Evolutionary conservation across 2,113 vertebrate genomes (phyloP).

Genomic region (Alosa alosa): DNA sequence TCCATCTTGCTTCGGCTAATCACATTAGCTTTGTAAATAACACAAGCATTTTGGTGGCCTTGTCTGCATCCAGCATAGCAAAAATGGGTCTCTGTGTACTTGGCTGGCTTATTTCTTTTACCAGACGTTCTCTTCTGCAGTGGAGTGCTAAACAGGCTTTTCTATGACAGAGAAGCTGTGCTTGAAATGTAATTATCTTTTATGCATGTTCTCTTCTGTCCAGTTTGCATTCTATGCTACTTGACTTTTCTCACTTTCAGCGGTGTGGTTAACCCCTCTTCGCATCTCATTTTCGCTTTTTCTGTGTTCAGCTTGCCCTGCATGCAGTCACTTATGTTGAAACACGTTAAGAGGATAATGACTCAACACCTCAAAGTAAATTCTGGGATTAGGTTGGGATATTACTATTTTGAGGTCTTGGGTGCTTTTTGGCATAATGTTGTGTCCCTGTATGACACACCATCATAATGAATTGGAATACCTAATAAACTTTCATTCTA

Average conservation of each 20-base stretch:
- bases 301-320: background rate
- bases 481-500: background rate
- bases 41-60: slow-evolving; percentile 19
- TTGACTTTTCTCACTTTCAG: background rate
- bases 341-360: slow-evolving; percentile 1
- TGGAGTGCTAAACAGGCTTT: slow-evolving; percentile 8
- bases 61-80: background rate
- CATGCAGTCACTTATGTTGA: background rate
- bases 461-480: background rate
- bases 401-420: background rate
- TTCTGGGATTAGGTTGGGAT: background rate
- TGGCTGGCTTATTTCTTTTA: background rate
- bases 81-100: background rate
- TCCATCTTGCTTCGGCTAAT: slow-evolving; percentile 54
- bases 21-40: slow-evolving; percentile 59
- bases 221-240: slow-evolving; percentile 9
- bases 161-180: background rate
- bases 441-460: background rate
- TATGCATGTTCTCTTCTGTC: background rate
- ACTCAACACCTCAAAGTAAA: background rate
- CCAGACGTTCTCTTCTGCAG: background rate
- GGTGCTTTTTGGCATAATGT: background rate
- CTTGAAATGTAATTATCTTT: slow-evolving; percentile 17
- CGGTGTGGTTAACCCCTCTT: background rate
- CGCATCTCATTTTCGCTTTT: background rate